Conservation (phyloP, 2,888 invertebrate species). For the Macrosiphum euphorbiae region DNA sequence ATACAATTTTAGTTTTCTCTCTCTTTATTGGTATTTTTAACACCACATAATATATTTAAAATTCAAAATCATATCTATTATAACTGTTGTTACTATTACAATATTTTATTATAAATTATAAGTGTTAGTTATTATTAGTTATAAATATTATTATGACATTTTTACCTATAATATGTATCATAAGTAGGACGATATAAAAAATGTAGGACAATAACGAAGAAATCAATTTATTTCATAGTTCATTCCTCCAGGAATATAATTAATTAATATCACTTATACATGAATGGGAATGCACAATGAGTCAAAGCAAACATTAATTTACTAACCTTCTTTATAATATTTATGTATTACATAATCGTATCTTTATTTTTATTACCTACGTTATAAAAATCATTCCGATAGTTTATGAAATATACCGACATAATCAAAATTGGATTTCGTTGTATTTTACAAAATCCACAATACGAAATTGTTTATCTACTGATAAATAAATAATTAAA, state of each 20-base stretch:
- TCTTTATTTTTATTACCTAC: background rate
- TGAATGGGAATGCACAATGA: background rate
- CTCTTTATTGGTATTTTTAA: background rate
- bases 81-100: background rate
- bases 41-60: background rate
- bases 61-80: slow-evolving; percentile 29
- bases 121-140: background rate
- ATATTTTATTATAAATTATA: background rate
- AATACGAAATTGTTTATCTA: background rate
- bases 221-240: background rate
- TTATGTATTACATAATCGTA: background rate
- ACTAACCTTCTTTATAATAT: background rate
- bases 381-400: background rate
- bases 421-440: background rate
- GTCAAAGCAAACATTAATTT: background rate
- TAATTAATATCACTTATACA: background rate
- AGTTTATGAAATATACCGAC: background rate
- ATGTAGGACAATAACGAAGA: background rate
- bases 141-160: background rate
- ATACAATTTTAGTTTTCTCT: background rate
- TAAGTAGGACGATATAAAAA: background rate
- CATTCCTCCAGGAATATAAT: background rate
- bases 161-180: background rate
- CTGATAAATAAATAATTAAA: background rate
- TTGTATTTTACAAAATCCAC: background rate